Conservation (phyloP, 1,140 invertebrate genomes). For the Tachypleus tridentatus region DNA sequence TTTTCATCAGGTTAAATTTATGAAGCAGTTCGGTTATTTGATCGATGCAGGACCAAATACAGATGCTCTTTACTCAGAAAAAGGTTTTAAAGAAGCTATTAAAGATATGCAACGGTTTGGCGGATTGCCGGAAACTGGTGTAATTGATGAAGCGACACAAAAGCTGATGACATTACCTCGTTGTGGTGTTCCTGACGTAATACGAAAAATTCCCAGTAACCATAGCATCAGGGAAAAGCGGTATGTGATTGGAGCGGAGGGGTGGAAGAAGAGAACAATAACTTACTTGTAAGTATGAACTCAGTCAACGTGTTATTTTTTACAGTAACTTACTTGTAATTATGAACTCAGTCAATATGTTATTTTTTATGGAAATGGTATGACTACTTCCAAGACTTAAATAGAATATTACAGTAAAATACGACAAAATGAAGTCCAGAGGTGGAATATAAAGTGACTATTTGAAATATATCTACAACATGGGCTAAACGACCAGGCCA, state of each 20-base stretch:
- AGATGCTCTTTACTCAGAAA: conserved; percentile 49
- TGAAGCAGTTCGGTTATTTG: conserved; percentile 19
- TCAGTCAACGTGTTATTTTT: no score
- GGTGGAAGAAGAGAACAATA: conserved; percentile 71
- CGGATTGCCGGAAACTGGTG: conserved; percentile 65
- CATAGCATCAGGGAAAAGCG: conserved; percentile 43
- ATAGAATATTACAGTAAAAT: no score
- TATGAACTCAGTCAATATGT: no score
- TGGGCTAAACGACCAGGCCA: no score
- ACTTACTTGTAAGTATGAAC: conserved; percentile 70
- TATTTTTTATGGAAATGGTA: no score
- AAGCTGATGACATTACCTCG: conserved; percentile 59
- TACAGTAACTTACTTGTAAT: no score
- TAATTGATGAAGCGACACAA: conserved; percentile 59
- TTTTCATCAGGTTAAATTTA: conserved; percentile 13
- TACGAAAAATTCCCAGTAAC: conserved; percentile 34
- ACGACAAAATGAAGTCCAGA: no score
- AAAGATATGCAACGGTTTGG: conserved; percentile 66
- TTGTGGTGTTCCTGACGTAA: conserved; percentile 69
- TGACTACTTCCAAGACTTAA: no score
- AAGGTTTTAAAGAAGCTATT: conserved; percentile 68
- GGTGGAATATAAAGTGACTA: no score
- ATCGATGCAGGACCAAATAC: conserved; percentile 29
- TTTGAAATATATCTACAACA: no score
- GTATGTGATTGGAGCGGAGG: conserved; percentile 66